A percentile compares a stretch with the other conserved stretches of the same genome.
phyloP scores from a whole-genome alignment of 2,113 vertebrate genomes.

The Macroglossus sobrinus region DNA sequence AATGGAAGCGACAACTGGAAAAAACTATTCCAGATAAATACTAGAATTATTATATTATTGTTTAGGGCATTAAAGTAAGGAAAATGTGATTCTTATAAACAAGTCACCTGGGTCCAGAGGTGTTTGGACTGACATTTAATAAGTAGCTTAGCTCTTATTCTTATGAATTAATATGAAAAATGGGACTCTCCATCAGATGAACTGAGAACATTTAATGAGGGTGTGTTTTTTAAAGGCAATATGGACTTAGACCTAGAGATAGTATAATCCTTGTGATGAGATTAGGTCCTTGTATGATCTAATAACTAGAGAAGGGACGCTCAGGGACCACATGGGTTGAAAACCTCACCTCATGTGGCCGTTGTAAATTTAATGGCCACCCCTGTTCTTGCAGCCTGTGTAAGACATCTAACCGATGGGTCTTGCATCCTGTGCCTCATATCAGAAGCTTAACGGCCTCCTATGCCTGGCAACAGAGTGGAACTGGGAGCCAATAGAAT shows the following conservation, averaged over 20 bases:
- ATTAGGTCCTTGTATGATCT: neutral
- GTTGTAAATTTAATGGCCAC: neutral
- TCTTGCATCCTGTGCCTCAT: neutral
- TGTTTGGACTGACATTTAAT: neutral
- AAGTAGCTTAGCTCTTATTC: neutral
- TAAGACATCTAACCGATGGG: neutral
- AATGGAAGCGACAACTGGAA: neutral
- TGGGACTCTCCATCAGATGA: neutral
- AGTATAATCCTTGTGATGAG: neutral
- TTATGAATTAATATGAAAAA: neutral
- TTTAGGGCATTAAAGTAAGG: neutral
- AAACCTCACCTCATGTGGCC: neutral
- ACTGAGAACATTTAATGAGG: neutral
- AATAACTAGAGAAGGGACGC: neutral
- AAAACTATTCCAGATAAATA: constrained; percentile 18
- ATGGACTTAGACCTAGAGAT: neutral
- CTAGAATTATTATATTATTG: neutral
- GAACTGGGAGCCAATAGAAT: neutral
- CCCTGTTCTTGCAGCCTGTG: neutral
- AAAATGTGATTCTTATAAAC: neutral
- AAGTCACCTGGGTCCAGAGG: neutral
- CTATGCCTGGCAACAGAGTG: neutral
- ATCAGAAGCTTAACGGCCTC: neutral
- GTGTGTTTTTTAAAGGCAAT: neutral
- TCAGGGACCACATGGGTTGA: accelerated